Base-by-base conservation (phyloP, 2,113 vertebrate species). In the Ondatra zibethicus region DNA sequence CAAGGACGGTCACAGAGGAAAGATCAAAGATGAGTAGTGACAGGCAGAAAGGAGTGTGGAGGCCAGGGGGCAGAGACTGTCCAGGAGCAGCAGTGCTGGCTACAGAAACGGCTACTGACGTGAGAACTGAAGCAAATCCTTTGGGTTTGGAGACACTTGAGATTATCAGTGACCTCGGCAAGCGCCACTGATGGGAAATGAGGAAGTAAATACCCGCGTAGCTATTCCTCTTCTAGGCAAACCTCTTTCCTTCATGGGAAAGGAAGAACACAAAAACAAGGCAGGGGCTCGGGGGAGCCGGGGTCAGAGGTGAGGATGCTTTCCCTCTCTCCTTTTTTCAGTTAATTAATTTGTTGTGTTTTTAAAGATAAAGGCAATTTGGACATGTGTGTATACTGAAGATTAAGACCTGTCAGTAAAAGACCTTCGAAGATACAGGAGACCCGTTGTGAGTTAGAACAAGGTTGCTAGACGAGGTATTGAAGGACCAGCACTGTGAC, bases 301-400 rank as follows among this genome's bases (percentile, higher is more conserved):
- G 70, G 76, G 52, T 82, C 66, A 94, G 12, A n/a, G 36, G 36
- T 73, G 36, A 66, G 68, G 5, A 36, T 58, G 68, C n/a, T 68
- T 86, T 61, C 1, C 16, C 61, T 61, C 52, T 50, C 39, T 63
- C 17, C 45, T 21, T 2, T n/a, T 45, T 50, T 58, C 31, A 55
- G 39, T 84, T 76, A 52, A 61, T 87, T 88, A 70, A 70, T 93
- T 94, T 91, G 58, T 87, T 92, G 16, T 93, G 13, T 93, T 90
- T 93, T 82, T 88, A 47, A 90, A 47, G 78, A 92, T 72, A 92
- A 87, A 68, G 47, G 68, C 81, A 61, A 92, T 73, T 68, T 77
- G 45, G 39, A 55, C 52, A 73, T n/a, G 6, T 75, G 73, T 95
- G n/a, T 27, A 68, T 66, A 33, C 12, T 16, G 19, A 93, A 93